These are phyloP conservation scores for Acleris laterana DNA, from an alignment of 2,888 invertebrate genomes.

Conservation along the genomic window DNA sequence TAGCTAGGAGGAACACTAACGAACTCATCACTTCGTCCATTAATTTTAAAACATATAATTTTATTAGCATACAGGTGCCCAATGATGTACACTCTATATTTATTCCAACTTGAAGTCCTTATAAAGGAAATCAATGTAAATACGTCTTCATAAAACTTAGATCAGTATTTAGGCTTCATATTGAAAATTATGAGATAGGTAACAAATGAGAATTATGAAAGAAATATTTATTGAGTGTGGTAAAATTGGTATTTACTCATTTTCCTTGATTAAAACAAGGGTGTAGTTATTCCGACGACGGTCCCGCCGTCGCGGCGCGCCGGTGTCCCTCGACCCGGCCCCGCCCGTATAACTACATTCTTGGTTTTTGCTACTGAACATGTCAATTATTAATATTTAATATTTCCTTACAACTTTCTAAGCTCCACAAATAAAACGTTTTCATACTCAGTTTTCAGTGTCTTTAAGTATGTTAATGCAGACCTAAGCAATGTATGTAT, in stretches of 20 bases:
- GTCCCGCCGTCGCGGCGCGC: background rate
- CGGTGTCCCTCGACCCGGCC: conserved; percentile 26
- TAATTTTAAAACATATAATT: conserved; percentile 80
- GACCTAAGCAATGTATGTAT: conserved; percentile 51
- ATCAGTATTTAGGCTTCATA: conserved; percentile 71
- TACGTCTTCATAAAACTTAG: conserved; percentile 71
- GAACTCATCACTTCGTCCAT: conserved; percentile 84
- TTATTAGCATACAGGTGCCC: conserved; percentile 78
- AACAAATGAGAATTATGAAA: conserved; percentile 71
- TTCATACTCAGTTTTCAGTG: conserved; percentile 46
- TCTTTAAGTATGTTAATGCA: conserved; percentile 52
- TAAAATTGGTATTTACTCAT: conserved; percentile 60
- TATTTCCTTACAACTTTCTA: conserved; percentile 53
- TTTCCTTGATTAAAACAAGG: conserved; percentile 56
- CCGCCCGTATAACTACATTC: conserved; percentile 45
- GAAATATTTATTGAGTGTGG: conserved; percentile 65
- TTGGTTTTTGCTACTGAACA: conserved; percentile 43
- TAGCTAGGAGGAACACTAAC: conserved; percentile 81
- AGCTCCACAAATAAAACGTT: conserved; percentile 46
- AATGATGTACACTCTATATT: conserved; percentile 71
- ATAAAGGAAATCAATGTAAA: conserved; percentile 77
- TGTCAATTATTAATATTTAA: conserved; percentile 60
- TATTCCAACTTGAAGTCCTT: conserved; percentile 74
- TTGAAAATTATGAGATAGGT: conserved; percentile 68
- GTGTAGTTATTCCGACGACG: conserved; percentile 41